A percentile compares a stretch with the other conserved stretches of the same genome.
phyloP scores from a whole-genome alignment of 2,113 vertebrate genomes.

The Hippopotamus amphibius region DNA sequence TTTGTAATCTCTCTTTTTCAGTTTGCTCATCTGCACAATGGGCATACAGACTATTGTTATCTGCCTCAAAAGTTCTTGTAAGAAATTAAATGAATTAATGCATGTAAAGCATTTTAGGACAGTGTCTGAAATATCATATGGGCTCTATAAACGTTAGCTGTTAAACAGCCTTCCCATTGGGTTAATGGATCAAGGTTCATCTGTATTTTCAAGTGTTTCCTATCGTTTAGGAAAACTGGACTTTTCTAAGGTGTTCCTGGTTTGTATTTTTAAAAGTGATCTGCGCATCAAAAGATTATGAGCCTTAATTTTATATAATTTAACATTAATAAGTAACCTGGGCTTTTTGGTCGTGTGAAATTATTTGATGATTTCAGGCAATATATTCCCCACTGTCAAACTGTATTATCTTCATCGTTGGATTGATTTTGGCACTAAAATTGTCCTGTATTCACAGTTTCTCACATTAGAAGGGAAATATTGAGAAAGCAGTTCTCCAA shows the following conservation, averaged over 20 bases:
- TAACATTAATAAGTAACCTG: conserved; percentile 11
- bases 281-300: neutral
- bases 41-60: neutral
- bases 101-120: neutral
- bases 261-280: neutral
- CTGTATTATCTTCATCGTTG: neutral
- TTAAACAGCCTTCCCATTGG: neutral
- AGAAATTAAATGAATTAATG: neutral
- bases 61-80: neutral
- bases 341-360: neutral
- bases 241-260: neutral
- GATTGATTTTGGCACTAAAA: neutral
- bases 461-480: conserved; percentile 1
- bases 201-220: conserved; percentile 2
- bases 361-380: neutral
- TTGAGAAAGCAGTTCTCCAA: neutral
- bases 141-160: neutral
- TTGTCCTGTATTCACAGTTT: neutral
- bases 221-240: neutral
- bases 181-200: neutral
- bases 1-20: neutral
- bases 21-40: neutral
- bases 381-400: neutral
- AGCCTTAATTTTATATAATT: conserved; percentile 14
- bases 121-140: neutral